Evolutionary conservation across 2,888 invertebrate genomes (phyloP).

Genomic region (Leptura quadrifasciata): DNA sequence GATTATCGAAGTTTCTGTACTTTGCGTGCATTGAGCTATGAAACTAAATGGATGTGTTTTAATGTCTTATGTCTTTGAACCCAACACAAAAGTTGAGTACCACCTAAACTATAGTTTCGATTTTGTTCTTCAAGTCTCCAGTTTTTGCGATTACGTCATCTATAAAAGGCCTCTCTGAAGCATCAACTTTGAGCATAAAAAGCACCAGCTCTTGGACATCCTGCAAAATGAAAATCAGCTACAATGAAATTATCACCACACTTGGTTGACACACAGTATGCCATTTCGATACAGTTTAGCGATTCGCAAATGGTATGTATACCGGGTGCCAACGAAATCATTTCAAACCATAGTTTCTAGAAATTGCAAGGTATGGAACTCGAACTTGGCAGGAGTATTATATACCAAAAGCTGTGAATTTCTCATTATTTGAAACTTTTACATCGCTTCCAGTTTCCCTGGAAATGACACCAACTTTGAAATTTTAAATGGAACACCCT

Average conservation of each 20-base stretch:
- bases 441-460: no score
- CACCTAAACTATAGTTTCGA: conserved; percentile 76
- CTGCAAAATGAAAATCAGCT: conserved; percentile 71
- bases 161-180: conserved; percentile 85
- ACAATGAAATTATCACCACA: neutral
- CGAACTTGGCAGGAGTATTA: no score
- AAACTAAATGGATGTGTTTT: neutral
- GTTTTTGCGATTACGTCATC: conserved; percentile 82
- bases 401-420: no score
- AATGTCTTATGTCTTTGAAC: neutral
- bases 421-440: no score
- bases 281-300: no score
- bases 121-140: conserved; percentile 76
- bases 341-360: no score
- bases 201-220: conserved; percentile 82
- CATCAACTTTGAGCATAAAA: conserved; percentile 84
- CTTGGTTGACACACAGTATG: no score
- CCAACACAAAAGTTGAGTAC: neutral
- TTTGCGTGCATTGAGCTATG: neutral
- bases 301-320: no score
- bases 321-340: no score
- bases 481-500: no score
- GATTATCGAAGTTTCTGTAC: neutral
- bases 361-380: no score
- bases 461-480: no score